Base-by-base conservation (phyloP, 2,113 vertebrate genomes). In the Clarias batrachus region DNA sequence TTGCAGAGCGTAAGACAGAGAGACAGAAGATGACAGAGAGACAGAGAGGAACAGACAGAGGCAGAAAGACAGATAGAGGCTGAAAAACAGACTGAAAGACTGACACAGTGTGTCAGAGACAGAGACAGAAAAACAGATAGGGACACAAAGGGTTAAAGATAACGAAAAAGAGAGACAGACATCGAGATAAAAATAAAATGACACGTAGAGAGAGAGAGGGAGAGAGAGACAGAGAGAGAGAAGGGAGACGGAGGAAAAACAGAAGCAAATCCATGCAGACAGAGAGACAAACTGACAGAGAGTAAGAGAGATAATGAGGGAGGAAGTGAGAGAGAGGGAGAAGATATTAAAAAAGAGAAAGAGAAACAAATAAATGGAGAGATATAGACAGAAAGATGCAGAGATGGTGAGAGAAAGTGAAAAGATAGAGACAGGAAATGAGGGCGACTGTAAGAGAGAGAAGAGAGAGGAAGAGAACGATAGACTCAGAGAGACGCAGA, bases 61-160 rank as follows among this genome's bases (percentile, higher is more conserved):
- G 60, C 5, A 59, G 56, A 59, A 48, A 86, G 76, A 68, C 41
- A 71, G 52, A 71, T 27, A 66, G 33, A 81, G 41, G 48, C 25
- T 82, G 12, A 52, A 16, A 74, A 25, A 65, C 0, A 63, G 41
- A 87, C n/a, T 33, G 70, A 48, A 60, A 71, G 68, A 65, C 23
- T 71, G 68, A 71, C 30, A 66, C 13, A 71, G 56, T 27, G 23
- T 54, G 4, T n/a, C 14, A 66, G 23, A 54, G 14, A 70, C 19
- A 56, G 41, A 86, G 63, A 54, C 30, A 41, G 37, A 77, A 27
- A 82, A 16, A 68, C n/a, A 77, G 68, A 83, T 6, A 76, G 59
- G 33, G 21, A 65, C 17, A 23, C 3, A 74, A 21, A 76, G 68
- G 41, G 10, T 52, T 16, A 56, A 27, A 70, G 2, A 56, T 17